Evolutionary conservation across 2,797 vertebrate genomes (phyloP), one percentile per base, ranked within the genome.

Genomic region (Phoebastria nigripes): DNA sequence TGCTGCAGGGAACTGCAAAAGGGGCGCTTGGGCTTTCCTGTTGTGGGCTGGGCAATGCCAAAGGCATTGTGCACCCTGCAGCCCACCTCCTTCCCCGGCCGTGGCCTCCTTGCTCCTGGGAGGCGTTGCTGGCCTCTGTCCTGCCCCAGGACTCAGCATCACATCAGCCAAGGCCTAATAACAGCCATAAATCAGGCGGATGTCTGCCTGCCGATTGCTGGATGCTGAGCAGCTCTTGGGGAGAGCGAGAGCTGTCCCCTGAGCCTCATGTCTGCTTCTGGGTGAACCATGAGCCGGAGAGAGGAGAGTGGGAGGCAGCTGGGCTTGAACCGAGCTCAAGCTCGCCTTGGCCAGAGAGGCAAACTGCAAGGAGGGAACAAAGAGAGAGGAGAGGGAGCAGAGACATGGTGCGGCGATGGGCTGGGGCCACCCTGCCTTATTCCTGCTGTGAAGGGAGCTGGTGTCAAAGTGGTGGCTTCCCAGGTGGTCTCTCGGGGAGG

Each of bases 381-480:
- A 90, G 56, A 56, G 41, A 72, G 21, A 72, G 35, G 35, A 37
- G 25, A 11, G 8, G 62, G 59, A 90, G 49, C 0, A 3, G 31
- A 51, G 51, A 19, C 15, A 9, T 0, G 0, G 41, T 4, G 0
- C 13, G 33, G 47, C 31, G 9, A 35, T 3, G 56, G n/a, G n/a
- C 56, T 58, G 56, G 21, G 55, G 56, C 56, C 14, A 26, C 15
- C 24, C 35, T 59, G 56, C 56, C 35, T 26, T 59, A 25, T 88
- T n/a, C 26, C 28, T 3, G 1, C 49, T n/a, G 55, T 77, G 65
- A 41, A 46, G 25, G 24, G 61, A 41, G 24, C 25, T 93, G 54
- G 5, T 63, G 47, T 54, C 51, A 10, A 66, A 62, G 66, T 9
- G 33, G 3, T 76, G 73, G 41, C 11, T 24, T 69, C 62, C 17